Percentiles rank a stretch among this genome's conserved stretches.
These are phyloP conservation scores for Gambusia yucatana DNA, from an alignment of 2,797 vertebrate genomes.

Conservation along the genomic window DNA sequence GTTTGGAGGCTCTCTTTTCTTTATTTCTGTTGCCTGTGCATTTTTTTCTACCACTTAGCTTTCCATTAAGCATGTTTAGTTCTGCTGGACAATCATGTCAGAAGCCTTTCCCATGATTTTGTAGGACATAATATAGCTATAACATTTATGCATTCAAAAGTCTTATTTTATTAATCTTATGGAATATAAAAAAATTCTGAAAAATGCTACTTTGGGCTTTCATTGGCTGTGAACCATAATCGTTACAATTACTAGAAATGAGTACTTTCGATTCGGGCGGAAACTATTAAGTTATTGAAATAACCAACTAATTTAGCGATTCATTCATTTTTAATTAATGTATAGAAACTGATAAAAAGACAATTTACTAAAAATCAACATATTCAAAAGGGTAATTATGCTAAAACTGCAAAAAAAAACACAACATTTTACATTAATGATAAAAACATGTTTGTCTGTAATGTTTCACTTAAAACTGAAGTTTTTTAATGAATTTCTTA, in stretches of 20 bases:
- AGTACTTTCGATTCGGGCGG: neutral
- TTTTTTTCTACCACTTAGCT: neutral
- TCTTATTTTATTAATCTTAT: neutral
- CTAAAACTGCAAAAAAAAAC: too few species aligned
- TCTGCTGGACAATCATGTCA: neutral
- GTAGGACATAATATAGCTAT: neutral
- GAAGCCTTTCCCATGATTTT: neutral
- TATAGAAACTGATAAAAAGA: too few species aligned
- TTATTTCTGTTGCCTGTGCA: neutral
- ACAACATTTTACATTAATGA: too few species aligned
- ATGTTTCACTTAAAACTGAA: too few species aligned
- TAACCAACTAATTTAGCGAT: too few species aligned
- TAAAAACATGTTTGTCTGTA: too few species aligned
- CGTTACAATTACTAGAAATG: neutral
- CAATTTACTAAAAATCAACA: too few species aligned
- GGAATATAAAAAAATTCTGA: neutral
- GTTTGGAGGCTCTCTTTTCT: neutral
- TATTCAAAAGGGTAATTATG: too few species aligned
- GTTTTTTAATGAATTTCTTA: too few species aligned
- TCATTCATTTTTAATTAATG: too few species aligned
- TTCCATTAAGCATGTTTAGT: neutral
- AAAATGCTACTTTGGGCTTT: neutral
- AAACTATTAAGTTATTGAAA: too few species aligned
- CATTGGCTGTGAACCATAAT: neutral
- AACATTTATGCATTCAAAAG: neutral